phyloP scores from a whole-genome alignment of 2,113 vertebrate genomes.

The Heterotilapia buettikoferi region DNA sequence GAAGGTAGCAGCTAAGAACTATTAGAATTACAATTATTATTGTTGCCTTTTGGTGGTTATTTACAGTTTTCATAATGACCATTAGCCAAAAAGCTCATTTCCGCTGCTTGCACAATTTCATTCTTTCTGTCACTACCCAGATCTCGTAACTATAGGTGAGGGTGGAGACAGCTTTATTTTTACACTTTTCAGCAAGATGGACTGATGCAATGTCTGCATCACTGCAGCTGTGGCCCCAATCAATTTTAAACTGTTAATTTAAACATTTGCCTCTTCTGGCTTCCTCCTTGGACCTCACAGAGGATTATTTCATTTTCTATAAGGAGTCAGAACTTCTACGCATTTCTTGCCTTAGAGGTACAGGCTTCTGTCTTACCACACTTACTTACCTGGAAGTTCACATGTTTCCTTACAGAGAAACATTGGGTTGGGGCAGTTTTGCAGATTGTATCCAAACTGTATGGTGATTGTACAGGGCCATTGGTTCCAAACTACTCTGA shows the following conservation, averaged over 20 bases:
- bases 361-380: not conserved
- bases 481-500: not conserved
- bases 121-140: not conserved
- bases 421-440: not conserved
- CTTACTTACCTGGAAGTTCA: not conserved
- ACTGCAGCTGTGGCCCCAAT: not conserved
- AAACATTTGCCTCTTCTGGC: not conserved
- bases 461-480: not conserved
- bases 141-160: rapidly evolving
- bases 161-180: not conserved
- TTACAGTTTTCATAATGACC: not conserved
- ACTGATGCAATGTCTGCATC: not conserved
- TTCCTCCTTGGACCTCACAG: not conserved
- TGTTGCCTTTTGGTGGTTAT: not conserved
- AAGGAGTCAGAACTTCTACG: not conserved
- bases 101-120: not conserved
- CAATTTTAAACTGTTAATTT: not conserved
- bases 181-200: not conserved
- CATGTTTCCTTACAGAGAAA: not conserved
- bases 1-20: not conserved
- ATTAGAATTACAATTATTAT: not conserved
- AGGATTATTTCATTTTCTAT: rapidly evolving
- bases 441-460: not conserved
- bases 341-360: not conserved
- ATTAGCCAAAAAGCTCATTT: rapidly evolving